Evolutionary conservation across 2,113 vertebrate genomes (phyloP).

Genomic region (Monopterus albus): DNA sequence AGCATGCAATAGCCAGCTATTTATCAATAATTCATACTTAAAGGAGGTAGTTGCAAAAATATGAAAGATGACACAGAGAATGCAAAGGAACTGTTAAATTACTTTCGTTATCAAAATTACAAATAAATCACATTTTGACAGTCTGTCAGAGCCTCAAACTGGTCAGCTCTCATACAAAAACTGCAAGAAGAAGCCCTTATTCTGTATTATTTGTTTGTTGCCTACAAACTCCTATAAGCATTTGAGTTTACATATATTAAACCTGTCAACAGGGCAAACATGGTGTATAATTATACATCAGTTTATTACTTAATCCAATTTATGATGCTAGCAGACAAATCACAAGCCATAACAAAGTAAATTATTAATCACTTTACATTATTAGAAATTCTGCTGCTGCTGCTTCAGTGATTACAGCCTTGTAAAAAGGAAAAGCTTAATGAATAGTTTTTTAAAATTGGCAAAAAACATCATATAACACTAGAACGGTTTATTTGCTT

Average conservation of each 20-base stretch:
- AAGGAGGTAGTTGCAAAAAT: slow-evolving; percentile 70
- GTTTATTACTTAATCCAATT: slow-evolving; percentile 44
- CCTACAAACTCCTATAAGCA: background rate
- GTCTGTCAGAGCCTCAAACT: background rate
- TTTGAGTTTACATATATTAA: slow-evolving; percentile 1
- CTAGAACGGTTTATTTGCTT: background rate
- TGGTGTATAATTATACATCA: slow-evolving; percentile 30
- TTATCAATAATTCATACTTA: slow-evolving; percentile 80
- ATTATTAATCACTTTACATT: slow-evolving; percentile 60
- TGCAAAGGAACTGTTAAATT: slow-evolving; percentile 49
- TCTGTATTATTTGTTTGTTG: slow-evolving; percentile 4
- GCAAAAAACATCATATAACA: slow-evolving; percentile 25
- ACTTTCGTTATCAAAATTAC: slow-evolving; percentile 28
- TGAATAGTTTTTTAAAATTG: slow-evolving; percentile 22
- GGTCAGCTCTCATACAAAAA: background rate
- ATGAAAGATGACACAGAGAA: slow-evolving; percentile 68
- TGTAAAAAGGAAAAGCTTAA: slow-evolving; percentile 5
- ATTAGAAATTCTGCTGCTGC: slow-evolving; percentile 56
- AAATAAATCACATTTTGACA: slow-evolving; percentile 15
- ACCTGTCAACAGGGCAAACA: slow-evolving; percentile 15
- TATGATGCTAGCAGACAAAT: slow-evolving; percentile 35
- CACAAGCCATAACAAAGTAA: slow-evolving; percentile 45
- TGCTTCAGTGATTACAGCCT: slow-evolving; percentile 29
- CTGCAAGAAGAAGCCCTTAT: background rate
- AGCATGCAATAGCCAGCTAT: slow-evolving; percentile 78